Conservation (phyloP, 2,797 vertebrate genomes). For the Oreochromis grahami region DNA sequence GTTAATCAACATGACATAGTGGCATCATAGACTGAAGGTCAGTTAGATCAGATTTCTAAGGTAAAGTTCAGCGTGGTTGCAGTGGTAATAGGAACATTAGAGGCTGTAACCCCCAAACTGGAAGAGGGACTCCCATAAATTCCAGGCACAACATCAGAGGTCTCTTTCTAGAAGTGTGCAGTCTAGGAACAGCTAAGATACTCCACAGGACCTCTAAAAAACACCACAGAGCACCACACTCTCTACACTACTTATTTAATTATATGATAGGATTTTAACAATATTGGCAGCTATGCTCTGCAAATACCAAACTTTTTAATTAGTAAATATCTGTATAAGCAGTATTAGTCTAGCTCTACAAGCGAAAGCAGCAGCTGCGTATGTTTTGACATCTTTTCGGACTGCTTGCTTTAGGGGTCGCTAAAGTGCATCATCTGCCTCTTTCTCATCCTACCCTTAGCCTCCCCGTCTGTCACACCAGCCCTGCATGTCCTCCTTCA, state of each 20-base stretch:
- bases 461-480: background rate
- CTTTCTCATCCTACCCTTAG: background rate
- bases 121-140: background rate
- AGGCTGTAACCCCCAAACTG: fast-evolving
- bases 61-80: background rate
- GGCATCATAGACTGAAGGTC: background rate
- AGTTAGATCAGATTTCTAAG: background rate
- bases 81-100: background rate
- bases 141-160: background rate
- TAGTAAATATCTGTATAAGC: background rate
- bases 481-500: background rate
- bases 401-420: background rate
- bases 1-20: background rate
- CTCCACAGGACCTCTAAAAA: background rate
- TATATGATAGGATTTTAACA: background rate
- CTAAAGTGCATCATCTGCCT: background rate
- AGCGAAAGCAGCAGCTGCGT: background rate
- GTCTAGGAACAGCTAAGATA: background rate
- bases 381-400: background rate
- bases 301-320: background rate
- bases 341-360: background rate
- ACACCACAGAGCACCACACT: background rate
- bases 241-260: background rate
- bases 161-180: background rate
- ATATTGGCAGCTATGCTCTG: background rate